Conservation (phyloP, 2,797 vertebrate species). For the Hyperoplus immaculatus region DNA sequence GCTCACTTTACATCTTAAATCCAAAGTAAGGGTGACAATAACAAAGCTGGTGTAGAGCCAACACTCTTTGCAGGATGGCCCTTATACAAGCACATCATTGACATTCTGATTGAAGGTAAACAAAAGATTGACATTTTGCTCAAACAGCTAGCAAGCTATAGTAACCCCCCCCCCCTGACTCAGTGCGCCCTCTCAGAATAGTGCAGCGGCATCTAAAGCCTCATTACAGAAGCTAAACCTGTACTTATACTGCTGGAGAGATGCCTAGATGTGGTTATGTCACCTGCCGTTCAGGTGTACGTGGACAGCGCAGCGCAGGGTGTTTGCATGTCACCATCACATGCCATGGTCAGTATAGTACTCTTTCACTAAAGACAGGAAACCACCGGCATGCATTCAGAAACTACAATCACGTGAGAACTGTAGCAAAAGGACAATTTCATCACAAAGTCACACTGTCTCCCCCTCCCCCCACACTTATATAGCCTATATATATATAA, state of each 20-base stretch:
- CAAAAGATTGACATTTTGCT: constrained; percentile 4
- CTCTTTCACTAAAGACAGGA: neutral
- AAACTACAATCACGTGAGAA: constrained; percentile 33
- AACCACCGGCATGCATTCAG: constrained; percentile 8
- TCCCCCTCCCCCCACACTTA: no score
- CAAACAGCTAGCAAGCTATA: constrained; percentile 7
- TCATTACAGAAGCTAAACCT: constrained; percentile 55
- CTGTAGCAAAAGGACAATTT: constrained; percentile 31
- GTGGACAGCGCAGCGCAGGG: neutral
- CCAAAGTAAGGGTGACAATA: neutral
- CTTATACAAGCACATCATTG: neutral
- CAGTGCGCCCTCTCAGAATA: constrained; percentile 6
- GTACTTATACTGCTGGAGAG: constrained; percentile 55
- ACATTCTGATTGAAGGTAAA: neutral
- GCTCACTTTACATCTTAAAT: neutral
- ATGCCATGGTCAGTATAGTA: neutral
- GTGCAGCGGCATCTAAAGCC: constrained; percentile 46
- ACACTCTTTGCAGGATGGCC: neutral
- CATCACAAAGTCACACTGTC: constrained; percentile 17
- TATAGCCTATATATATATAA: neutral
- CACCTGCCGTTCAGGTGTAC: constrained; percentile 45
- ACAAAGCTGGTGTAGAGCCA: neutral
- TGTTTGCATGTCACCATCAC: constrained; percentile 14
- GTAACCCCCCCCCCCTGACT: constrained; percentile 31
- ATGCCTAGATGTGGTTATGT: constrained; percentile 32